Percentiles rank a stretch among this genome's conserved stretches.
phyloP scores from a whole-genome alignment of 2,888 invertebrate species.

The Sesia apiformis region DNA sequence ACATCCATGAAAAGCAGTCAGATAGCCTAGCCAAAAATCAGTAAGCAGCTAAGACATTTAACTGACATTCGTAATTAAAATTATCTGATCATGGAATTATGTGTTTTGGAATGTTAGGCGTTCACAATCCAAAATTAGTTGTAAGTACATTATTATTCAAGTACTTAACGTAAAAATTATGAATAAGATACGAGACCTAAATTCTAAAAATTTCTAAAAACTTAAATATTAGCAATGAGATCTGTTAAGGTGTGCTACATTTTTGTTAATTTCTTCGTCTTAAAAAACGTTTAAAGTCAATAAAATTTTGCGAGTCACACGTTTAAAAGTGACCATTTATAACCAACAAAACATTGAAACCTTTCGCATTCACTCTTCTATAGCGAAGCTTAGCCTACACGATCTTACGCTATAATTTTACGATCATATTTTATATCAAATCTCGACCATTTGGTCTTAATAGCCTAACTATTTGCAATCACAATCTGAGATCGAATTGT shows the following conservation, averaged over 20 bases:
- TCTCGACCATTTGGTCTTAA: constrained; percentile 19
- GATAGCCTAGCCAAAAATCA: neutral
- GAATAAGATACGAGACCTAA: constrained; percentile 15
- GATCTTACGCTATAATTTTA: neutral
- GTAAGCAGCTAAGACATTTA: neutral
- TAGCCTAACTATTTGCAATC: constrained; percentile 28
- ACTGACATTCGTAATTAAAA: constrained; percentile 31
- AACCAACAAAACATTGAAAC: neutral
- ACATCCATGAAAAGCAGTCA: constrained; percentile 10
- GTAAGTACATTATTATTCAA: neutral
- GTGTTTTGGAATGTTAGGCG: constrained; percentile 44
- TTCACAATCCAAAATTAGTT: constrained; percentile 14
- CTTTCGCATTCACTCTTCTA: neutral
- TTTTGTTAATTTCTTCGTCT: neutral
- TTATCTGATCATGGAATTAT: constrained; percentile 29
- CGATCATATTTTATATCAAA: constrained; percentile 8
- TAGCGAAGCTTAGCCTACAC: neutral
- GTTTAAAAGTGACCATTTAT: neutral
- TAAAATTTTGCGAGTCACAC: neutral
- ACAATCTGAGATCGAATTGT: constrained; percentile 59
- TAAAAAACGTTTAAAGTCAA: neutral
- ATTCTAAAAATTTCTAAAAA: constrained; percentile 27
- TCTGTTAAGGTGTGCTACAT: constrained; percentile 22
- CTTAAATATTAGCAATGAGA: constrained; percentile 45
- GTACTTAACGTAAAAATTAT: neutral